phyloP scores from a whole-genome alignment of 1,140 invertebrate species.

The Meloidogyne exigua region DNA sequence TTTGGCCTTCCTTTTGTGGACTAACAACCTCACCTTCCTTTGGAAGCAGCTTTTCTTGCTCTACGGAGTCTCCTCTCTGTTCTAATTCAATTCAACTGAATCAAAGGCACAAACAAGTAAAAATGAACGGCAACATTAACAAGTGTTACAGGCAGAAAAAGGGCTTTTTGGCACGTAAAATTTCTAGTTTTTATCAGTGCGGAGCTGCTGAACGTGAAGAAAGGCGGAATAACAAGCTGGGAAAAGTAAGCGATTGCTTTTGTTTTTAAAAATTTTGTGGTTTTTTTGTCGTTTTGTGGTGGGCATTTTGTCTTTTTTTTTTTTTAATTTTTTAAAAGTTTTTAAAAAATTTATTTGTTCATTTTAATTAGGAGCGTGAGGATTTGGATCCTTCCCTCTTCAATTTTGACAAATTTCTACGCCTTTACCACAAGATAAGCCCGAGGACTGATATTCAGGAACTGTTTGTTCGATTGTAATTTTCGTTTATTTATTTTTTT shows the following conservation, averaged over 20 bases:
- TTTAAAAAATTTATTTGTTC: neutral
- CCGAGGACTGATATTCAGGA: slow-evolving; percentile 98
- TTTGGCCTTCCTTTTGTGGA: slow-evolving; percentile 1
- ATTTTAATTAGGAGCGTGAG: slow-evolving; percentile 68
- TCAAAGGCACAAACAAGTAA: neutral
- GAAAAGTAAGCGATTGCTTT: neutral
- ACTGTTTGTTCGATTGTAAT: slow-evolving; percentile 92
- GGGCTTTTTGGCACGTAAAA: slow-evolving; percentile 21
- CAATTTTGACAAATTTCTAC: slow-evolving; percentile 98
- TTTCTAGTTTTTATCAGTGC: slow-evolving; percentile 22
- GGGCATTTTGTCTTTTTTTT: neutral
- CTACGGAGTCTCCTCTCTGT: neutral
- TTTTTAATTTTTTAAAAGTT: too few species aligned
- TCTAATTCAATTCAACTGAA: neutral
- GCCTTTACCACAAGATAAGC: slow-evolving; percentile 96
- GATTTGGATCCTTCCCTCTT: slow-evolving; percentile 90
- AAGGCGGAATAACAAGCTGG: neutral
- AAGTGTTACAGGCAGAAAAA: neutral
- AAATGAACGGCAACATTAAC: neutral
- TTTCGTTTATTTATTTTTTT: too few species aligned
- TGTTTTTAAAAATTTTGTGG: slow-evolving; percentile 36
- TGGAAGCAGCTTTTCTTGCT: neutral
- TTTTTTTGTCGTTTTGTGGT: slow-evolving; percentile 40
- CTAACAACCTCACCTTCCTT: neutral
- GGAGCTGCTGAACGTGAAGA: slow-evolving; percentile 4